phyloP scores from a whole-genome alignment of 2,113 vertebrate genomes.

The Lepisosteus oculatus region DNA sequence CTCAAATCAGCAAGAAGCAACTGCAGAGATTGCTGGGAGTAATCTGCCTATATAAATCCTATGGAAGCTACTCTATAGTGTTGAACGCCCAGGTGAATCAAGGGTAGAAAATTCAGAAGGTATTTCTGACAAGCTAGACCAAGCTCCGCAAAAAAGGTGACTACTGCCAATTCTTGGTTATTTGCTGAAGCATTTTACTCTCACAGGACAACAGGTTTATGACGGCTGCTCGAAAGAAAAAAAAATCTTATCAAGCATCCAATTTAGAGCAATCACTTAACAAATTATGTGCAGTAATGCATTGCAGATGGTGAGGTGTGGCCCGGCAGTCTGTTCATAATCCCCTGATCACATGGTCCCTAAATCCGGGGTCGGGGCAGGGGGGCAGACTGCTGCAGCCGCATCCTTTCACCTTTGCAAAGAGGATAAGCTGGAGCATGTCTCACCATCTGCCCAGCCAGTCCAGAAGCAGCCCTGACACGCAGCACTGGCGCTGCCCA shows the following conservation, averaged over 20 bases:
- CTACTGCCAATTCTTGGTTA: background rate
- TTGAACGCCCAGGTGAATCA: background rate
- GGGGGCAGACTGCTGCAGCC: constrained; percentile 5
- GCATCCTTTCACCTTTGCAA: background rate
- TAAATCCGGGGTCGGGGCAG: constrained; percentile 2
- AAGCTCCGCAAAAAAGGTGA: background rate
- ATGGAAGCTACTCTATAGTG: background rate
- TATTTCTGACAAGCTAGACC: too few species aligned
- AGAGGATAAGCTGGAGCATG: background rate
- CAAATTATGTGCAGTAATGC: constrained; percentile 31
- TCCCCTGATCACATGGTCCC: constrained; percentile 30
- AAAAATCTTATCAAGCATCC: background rate
- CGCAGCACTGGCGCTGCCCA: constrained; percentile 18
- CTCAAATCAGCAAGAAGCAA: too few species aligned
- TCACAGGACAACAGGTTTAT: background rate
- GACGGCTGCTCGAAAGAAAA: constrained; percentile 17
- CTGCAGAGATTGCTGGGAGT: too few species aligned
- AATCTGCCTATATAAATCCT: too few species aligned
- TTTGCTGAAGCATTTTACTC: background rate
- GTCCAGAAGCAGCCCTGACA: constrained; percentile 20
- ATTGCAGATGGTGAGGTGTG: constrained; percentile 40
- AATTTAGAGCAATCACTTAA: constrained; percentile 29
- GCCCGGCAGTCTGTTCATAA: constrained; percentile 30
- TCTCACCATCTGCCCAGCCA: background rate
- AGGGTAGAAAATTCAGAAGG: too few species aligned